Evolutionary conservation across 2,113 vertebrate genomes (phyloP).

Genomic region (Python bivittatus): DNA sequence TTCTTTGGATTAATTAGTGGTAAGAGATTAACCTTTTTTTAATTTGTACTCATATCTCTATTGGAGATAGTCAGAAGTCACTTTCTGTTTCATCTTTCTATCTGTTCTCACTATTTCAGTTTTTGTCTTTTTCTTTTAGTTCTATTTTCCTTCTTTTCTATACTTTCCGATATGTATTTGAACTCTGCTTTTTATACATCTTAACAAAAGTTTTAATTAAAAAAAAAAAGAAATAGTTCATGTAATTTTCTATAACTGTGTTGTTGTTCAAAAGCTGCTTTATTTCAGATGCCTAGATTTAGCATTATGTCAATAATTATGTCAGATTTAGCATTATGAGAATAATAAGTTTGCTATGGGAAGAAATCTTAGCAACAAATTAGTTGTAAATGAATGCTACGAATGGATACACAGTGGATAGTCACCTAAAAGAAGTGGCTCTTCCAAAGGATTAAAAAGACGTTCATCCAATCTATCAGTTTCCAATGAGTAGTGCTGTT

Average conservation of each 20-base stretch:
- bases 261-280: neutral
- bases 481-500: conserved; percentile 57
- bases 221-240: neutral
- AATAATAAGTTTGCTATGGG: neutral
- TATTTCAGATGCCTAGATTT: neutral
- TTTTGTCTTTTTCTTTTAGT: too few species aligned
- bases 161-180: too few species aligned
- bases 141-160: too few species aligned
- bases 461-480: conserved; percentile 59
- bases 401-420: neutral
- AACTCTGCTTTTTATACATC: too few species aligned
- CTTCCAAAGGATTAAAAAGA: conserved; percentile 77
- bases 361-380: neutral
- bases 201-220: too few species aligned
- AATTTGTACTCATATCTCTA: too few species aligned
- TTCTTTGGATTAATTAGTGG: too few species aligned
- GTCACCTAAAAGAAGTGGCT: conserved; percentile 83
- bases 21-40: too few species aligned
- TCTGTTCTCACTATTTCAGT: too few species aligned
- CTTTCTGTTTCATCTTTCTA: too few species aligned
- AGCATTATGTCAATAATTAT: neutral
- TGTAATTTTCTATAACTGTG: neutral
- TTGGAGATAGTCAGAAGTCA: too few species aligned
- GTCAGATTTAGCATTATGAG: neutral
- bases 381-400: neutral